These are phyloP conservation scores for Zaprionus davidi DNA, from an alignment of 1,140 invertebrate species.

Conservation along the genomic window DNA sequence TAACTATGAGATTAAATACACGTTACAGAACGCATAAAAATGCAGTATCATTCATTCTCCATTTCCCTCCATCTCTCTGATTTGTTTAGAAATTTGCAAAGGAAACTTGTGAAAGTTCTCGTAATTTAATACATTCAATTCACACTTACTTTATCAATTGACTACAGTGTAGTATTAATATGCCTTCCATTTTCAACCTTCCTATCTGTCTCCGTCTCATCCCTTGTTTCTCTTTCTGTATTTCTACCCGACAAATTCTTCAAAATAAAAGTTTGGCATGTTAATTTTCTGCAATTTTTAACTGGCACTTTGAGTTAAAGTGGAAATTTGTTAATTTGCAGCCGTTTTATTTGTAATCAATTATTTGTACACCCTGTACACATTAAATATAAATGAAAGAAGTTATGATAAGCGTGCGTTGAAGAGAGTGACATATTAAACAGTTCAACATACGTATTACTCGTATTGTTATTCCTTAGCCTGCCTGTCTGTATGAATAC, in stretches of 20 bases:
- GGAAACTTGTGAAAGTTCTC: no score
- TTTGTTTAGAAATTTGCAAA: no score
- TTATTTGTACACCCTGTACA: conserved; percentile 10
- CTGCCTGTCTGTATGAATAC: no score
- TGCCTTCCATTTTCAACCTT: no score
- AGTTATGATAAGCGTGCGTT: not conserved
- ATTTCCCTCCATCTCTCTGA: not conserved
- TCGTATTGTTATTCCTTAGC: no score
- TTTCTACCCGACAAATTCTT: not conserved
- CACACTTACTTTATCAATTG: no score
- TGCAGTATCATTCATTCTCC: not conserved
- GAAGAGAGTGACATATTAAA: no score
- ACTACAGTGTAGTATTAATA: no score
- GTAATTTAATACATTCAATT: no score
- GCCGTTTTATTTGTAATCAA: conserved; percentile 31
- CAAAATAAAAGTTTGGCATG: not conserved
- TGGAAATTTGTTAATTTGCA: conserved; percentile 6
- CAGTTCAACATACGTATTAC: no score
- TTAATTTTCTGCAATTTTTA: not conserved
- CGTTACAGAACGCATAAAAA: not conserved
- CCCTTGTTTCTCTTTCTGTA: not conserved
- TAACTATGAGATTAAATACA: not conserved
- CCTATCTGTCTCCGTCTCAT: no score
- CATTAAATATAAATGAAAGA: not conserved
- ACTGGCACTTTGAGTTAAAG: not conserved